Percentiles rank a stretch among this genome's conserved stretches.
phyloP scores from a whole-genome alignment of 2,888 invertebrate genomes.

The Timema cristinae region DNA sequence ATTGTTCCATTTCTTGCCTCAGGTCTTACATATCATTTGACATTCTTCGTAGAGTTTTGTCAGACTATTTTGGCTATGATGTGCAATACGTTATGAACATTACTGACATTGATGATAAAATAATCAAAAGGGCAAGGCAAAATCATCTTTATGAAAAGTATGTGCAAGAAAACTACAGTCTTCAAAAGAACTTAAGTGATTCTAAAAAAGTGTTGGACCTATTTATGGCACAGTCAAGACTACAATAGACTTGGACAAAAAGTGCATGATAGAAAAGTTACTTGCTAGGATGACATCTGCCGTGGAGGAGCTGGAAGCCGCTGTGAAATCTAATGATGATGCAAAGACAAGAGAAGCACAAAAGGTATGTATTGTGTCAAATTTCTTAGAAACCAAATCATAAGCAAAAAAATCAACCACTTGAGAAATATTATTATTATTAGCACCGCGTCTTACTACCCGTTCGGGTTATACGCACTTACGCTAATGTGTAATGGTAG shows the following conservation, averaged over 20 bases:
- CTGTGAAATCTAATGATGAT: slow-evolving; percentile 57
- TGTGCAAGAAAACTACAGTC: slow-evolving; percentile 50
- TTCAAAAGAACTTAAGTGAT: slow-evolving; percentile 66
- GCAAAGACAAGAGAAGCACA: slow-evolving; percentile 53
- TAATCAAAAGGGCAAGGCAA: slow-evolving; percentile 90
- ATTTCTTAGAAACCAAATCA: no score
- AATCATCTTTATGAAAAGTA: slow-evolving; percentile 83
- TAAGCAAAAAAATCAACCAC: no score
- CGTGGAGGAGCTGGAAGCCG: slow-evolving; percentile 61
- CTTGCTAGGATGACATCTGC: slow-evolving; percentile 64
- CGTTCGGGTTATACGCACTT: no score
- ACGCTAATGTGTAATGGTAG: no score
- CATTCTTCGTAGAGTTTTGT: slow-evolving; percentile 84
- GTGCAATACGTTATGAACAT: slow-evolving; percentile 97
- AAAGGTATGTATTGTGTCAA: slow-evolving; percentile 42
- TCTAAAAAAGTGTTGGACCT: slow-evolving; percentile 55
- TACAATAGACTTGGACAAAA: slow-evolving; percentile 82
- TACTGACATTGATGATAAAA: slow-evolving; percentile 99
- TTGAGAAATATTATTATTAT: no score
- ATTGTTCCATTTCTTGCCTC: slow-evolving; percentile 25
- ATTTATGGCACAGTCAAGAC: slow-evolving; percentile 52
- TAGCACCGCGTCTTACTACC: no score
- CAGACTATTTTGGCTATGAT: slow-evolving; percentile 90
- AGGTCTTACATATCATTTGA: slow-evolving; percentile 98
- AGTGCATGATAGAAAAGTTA: slow-evolving; percentile 74